These are phyloP conservation scores for Phylloscopus collybita DNA, from an alignment of 2,797 vertebrate species.

Conservation along the genomic window DNA sequence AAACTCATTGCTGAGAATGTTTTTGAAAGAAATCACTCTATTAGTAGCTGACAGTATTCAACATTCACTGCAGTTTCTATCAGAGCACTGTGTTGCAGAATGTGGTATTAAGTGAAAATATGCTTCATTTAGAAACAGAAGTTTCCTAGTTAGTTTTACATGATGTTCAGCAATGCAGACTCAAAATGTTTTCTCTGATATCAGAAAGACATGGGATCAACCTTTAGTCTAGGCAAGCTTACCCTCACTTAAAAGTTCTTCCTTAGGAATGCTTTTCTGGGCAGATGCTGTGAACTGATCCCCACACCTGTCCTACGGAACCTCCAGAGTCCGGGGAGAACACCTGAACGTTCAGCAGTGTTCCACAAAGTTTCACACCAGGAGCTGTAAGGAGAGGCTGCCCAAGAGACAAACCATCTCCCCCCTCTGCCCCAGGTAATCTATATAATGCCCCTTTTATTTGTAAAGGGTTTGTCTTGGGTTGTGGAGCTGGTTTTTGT, in stretches of 20 bases:
- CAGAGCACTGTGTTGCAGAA: not conserved
- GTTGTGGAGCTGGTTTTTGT: too few relatives aligned
- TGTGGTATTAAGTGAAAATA: not conserved
- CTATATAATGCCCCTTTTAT: not conserved
- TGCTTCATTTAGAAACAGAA: not conserved
- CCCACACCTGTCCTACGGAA: not conserved
- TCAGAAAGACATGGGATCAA: not conserved
- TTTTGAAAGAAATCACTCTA: not conserved
- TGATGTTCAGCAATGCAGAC: not conserved
- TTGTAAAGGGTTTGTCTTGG: too few relatives aligned
- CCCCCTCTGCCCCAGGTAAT: not conserved
- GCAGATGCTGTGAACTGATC: not conserved
- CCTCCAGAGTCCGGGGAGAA: not conserved
- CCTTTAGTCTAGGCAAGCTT: not conserved
- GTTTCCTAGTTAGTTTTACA: not conserved
- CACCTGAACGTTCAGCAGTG: fast-evolving
- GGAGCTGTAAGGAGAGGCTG: not conserved
- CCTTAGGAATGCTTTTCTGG: not conserved
- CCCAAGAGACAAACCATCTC: not conserved
- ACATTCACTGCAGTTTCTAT: not conserved
- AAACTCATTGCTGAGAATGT: not conserved
- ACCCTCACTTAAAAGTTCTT: not conserved
- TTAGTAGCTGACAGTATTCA: not conserved
- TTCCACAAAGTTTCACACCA: fast-evolving
- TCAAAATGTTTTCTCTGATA: not conserved